These are phyloP conservation scores for Sweltsa coloradensis DNA, from an alignment of 1,140 invertebrate genomes.

Conservation along the genomic window DNA sequence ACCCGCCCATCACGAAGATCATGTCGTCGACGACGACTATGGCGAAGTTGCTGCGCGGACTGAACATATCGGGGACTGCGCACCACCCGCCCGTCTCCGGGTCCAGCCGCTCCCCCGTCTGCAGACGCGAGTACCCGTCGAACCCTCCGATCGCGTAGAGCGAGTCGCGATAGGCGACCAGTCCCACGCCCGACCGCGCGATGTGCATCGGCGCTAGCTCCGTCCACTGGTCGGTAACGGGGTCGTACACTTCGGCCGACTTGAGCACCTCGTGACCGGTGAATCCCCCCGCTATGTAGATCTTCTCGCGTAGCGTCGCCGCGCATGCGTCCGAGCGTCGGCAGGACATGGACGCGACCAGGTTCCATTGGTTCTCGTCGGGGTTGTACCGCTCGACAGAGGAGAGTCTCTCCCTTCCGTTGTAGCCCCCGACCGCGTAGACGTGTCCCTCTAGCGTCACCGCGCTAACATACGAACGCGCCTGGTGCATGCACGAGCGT, in stretches of 20 bases:
- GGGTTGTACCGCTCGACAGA: conserved; percentile 61
- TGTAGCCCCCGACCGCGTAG: conserved; percentile 80
- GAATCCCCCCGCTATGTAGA: conserved; percentile 64
- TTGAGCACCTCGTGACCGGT: conserved; percentile 53
- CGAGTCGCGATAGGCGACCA: conserved; percentile 48
- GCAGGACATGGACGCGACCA: conserved; percentile 66
- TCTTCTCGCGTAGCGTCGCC: conserved; percentile 38
- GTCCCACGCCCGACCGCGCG: conserved; percentile 61
- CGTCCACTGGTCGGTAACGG: conserved; percentile 53
- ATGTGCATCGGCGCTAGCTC: conserved; percentile 62
- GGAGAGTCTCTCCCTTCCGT: conserved; percentile 57
- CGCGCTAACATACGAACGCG: conserved; percentile 63
- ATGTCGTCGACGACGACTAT: conserved; percentile 65
- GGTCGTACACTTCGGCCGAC: conserved; percentile 49
- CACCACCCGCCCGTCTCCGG: no score
- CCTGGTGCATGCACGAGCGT: conserved; percentile 58
- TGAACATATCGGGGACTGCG: conserved; percentile 65
- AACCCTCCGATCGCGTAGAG: conserved; percentile 68
- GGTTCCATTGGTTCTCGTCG: conserved; percentile 64
- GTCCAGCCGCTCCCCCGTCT: no score
- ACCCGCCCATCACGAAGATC: conserved; percentile 73
- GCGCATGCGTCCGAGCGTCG: conserved; percentile 68
- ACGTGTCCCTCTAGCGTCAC: conserved; percentile 56
- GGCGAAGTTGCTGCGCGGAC: conserved; percentile 73
- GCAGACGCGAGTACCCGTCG: conserved; percentile 55